A percentile compares a stretch with the other conserved stretches of the same genome.
Evolutionary conservation across 2,797 vertebrate genomes (phyloP).

Genomic region (Loris lydekkerianus): DNA sequence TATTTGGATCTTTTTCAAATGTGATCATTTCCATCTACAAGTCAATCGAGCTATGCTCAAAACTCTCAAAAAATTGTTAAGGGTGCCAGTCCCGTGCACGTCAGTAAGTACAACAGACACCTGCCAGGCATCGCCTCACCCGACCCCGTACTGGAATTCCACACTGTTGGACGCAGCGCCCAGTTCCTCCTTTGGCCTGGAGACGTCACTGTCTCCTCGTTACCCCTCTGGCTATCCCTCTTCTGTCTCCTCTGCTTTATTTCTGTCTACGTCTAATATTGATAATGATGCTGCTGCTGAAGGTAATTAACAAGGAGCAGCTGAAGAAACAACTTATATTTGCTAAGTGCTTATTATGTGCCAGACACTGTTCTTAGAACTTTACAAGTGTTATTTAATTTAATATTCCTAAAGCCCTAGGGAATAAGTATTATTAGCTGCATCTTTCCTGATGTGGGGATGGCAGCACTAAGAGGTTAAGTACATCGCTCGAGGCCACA

Average conservation of each 20-base stretch:
- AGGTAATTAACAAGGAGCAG: conserved; percentile 16
- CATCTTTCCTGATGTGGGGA: conserved; percentile 59
- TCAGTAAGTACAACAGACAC: background rate
- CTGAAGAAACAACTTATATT: conserved; percentile 43
- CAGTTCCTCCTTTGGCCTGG: background rate
- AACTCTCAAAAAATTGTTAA: background rate
- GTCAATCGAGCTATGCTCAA: rapidly evolving
- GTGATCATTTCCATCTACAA: background rate
- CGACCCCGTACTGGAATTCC: background rate
- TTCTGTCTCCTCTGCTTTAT: background rate
- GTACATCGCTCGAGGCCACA: conserved; percentile 44
- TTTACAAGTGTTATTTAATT: conserved; percentile 61
- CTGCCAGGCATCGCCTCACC: background rate
- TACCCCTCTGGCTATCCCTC: background rate
- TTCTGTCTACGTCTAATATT: background rate
- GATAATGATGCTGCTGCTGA: background rate
- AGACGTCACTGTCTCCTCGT: background rate
- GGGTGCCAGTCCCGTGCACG: background rate
- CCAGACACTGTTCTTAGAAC: conserved; percentile 45
- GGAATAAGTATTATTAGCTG: conserved; percentile 61
- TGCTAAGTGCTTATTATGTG: conserved; percentile 32
- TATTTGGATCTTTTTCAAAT: background rate
- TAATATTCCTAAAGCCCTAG: conserved; percentile 24
- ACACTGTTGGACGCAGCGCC: no score
- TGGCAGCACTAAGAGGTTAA: conserved; percentile 25